A percentile compares a stretch with the other conserved stretches of the same genome.
Evolutionary conservation across 2,888 invertebrate genomes (phyloP).

Genomic region (Cyaniris semiargus): DNA sequence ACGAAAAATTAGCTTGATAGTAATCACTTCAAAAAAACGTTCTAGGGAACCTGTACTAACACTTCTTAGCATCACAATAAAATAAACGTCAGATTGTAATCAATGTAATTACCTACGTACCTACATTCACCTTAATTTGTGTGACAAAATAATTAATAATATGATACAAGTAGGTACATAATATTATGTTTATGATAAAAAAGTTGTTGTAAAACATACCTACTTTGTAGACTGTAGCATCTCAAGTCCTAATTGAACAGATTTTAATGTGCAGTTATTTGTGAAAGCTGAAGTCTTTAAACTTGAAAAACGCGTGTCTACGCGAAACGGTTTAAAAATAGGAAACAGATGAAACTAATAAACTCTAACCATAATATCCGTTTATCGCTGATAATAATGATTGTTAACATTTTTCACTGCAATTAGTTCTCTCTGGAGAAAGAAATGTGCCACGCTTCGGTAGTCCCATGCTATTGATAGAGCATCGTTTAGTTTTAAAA

Average conservation of each 20-base stretch:
- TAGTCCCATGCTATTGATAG: slow-evolving; percentile 6
- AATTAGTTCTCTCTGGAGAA: slow-evolving; percentile 16
- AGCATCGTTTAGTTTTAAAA: neutral
- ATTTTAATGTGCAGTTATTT: neutral
- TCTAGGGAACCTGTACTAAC: too few relatives aligned
- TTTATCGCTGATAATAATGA: slow-evolving; percentile 20
- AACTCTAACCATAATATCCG: neutral
- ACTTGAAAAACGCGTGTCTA: neutral
- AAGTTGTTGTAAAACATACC: too few relatives aligned
- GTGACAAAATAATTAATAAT: too few relatives aligned
- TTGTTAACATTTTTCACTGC: slow-evolving; percentile 21
- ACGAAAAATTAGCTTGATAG: too few relatives aligned
- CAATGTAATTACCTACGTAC: too few relatives aligned
- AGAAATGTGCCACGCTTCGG: slow-evolving; percentile 23
- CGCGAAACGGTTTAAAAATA: neutral
- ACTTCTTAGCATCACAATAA: too few relatives aligned
- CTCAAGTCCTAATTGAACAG: neutral
- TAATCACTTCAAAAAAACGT: too few relatives aligned
- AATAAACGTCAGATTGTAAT: too few relatives aligned
- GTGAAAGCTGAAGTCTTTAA: neutral
- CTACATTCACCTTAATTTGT: too few relatives aligned
- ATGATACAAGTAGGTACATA: too few relatives aligned
- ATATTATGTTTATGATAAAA: too few relatives aligned
- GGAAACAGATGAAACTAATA: neutral
- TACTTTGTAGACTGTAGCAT: too few relatives aligned